Base-by-base conservation (phyloP, 2,113 vertebrate genomes). In the Tychaedon coryphoeus region DNA sequence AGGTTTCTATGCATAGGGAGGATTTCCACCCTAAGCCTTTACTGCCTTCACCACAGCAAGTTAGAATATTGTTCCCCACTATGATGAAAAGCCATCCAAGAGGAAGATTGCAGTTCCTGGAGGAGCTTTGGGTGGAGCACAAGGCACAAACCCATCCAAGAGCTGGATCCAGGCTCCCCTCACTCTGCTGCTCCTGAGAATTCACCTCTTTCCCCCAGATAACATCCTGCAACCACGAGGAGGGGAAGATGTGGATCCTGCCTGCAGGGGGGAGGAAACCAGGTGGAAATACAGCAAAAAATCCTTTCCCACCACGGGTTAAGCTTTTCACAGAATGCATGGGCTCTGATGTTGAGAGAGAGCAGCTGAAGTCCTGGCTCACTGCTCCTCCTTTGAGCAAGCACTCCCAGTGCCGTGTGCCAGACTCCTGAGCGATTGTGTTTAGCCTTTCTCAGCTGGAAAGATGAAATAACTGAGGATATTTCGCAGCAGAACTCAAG, bases 331-430 rank as follows among this genome's bases (percentile, higher is more conserved):
- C 34, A 33, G 24, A 61, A 26, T 9, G 15, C 19, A 76, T 17
- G 9, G 3, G 2, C 87, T 94, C 80, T 67, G 69, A 58, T 79
- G 65, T 69, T 47, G 76, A 92, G 83, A 65, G 77, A 70, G 88
- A 86, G 51, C 90, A 91, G 90, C 94, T 93, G 88, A 95, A 94
- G 60, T 50, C 75, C 71, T 96, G 95, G 92, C 90, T 91, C 26
- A 0, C 56, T 57, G 92, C 84, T 91, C 57, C 81, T 86, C 82
- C 66, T 94, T 58, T 48, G 73, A 96, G 91, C 34, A 61, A 90
- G 77, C 81, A 45, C 66, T 25, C 62, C 1, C 8, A 70, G 75
- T 13, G 51, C 42, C 69, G 78, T 1, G 45, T 86, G 95, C 92
- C 94, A 95, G 82, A 95, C 85, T 90, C 88, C 91, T 36, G 67